Base-by-base conservation (phyloP, 2,888 invertebrate species). In the Andrena fulva region DNA sequence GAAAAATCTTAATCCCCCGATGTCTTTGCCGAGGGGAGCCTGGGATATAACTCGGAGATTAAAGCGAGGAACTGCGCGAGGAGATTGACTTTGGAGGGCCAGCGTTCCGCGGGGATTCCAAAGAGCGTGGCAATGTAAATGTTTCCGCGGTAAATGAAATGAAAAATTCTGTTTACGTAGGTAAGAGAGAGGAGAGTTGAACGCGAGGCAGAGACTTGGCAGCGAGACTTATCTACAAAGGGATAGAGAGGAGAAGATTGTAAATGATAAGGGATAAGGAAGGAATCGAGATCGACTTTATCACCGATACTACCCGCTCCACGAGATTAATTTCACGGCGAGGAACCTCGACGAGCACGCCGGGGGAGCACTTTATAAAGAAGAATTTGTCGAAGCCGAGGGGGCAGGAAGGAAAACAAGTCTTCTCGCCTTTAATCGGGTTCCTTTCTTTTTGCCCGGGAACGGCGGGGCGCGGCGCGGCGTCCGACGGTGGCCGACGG, bases 341-440 rank as follows among this genome's bases (percentile, higher is more conserved):
- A 56, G 56, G 24, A 56, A 12, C 27, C 20, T 56, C 27, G 56
- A 10, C 27, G 27, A 1, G 42, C 42, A 56, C 56, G 56, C 10
- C 56, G 10, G 3, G 56, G 24, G 10, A 27, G 56, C 24, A 4
- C 27, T 56, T 42, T 56, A 27, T 27, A 27, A 56, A 56, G 54
- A 24, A 2, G 6, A 54, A 20, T 68, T 54, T 24, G 20, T 24
- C 20, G 7, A 1, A 24, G 24, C 48, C 20, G 8, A 59, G 6
- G 33, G 2, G n/a, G 24, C 2, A 10, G 16, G n/a, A 50, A 24
- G 33, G 20, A 67, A 63, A n/a, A 24, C 20, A 29, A 54, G n/a
- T 56, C n/a, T 67, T 20, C 59, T 67, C 50, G 29, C 59, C 33
- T 77, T 71, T 81, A 76, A 85, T 84, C 74, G 54, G 8, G 20